Evolutionary conservation across 2,113 vertebrate genomes (phyloP).

Genomic region (Lepus europaeus): DNA sequence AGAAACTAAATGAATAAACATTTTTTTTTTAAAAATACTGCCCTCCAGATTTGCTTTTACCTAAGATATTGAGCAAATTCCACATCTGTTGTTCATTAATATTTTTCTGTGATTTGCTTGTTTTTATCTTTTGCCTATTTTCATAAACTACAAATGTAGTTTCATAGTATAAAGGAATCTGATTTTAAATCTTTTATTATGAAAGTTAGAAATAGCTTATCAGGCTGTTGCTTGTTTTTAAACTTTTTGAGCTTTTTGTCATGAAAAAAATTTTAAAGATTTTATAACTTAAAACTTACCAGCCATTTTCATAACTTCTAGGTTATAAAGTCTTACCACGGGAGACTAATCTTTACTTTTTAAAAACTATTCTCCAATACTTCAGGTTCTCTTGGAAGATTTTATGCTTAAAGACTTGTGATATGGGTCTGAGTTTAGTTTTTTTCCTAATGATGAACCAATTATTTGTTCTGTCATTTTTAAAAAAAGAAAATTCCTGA

Average conservation of each 20-base stretch:
- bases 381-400: constrained; percentile 57
- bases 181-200: constrained; percentile 28
- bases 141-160: background rate
- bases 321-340: constrained; percentile 21
- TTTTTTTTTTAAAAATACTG: no score
- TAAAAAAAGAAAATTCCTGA: no score
- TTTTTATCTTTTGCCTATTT: constrained; percentile 18
- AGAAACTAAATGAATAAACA: no score
- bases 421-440: background rate
- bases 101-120: constrained; percentile 1
- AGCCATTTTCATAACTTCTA: background rate
- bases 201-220: background rate
- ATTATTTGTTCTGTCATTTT: background rate
- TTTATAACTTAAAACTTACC: constrained; percentile 19
- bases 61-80: constrained; percentile 7
- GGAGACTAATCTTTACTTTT: constrained; percentile 17
- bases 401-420: constrained; percentile 1
- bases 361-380: background rate
- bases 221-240: background rate
- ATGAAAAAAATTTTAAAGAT: constrained; percentile 26
- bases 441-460: constrained; percentile 30
- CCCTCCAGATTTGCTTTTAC: background rate
- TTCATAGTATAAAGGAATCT: background rate
- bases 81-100: background rate
- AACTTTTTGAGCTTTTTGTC: constrained; percentile 4